phyloP scores from a whole-genome alignment of 1,140 invertebrate species.

The Drosophila asahinai region DNA sequence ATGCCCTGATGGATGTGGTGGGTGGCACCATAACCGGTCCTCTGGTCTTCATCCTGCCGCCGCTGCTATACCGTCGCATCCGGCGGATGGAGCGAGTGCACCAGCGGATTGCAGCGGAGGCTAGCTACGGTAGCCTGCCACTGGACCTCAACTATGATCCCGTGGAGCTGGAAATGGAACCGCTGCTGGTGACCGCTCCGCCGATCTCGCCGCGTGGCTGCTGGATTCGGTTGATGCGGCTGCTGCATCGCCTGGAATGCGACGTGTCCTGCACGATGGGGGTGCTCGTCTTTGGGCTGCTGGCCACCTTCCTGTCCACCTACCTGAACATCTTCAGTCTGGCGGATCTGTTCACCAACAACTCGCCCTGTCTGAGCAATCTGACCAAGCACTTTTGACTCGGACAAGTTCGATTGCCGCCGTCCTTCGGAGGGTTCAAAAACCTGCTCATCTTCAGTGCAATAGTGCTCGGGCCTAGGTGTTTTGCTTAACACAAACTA shows the following conservation, averaged over 20 bases:
- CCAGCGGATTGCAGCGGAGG: conserved; percentile 75
- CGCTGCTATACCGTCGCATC: conserved; percentile 91
- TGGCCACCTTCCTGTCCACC: conserved; percentile 79
- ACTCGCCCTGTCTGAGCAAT: conserved; percentile 76
- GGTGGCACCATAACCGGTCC: conserved; percentile 94
- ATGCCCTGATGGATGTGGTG: conserved; percentile 94
- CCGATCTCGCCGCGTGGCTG: conserved; percentile 42
- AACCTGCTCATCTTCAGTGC: conserved; percentile 56
- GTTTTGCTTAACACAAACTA: conserved; percentile 73
- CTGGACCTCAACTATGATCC: conserved; percentile 78
- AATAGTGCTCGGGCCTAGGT: conserved; percentile 53
- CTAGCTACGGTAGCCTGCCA: conserved; percentile 76
- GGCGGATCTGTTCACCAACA: conserved; percentile 68
- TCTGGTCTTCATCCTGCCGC: conserved; percentile 93
- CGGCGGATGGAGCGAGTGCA: conserved; percentile 84
- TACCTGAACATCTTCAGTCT: conserved; percentile 79
- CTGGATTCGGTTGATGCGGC: conserved; percentile 58
- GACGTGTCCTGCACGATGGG: conserved; percentile 74
- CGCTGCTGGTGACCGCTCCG: conserved; percentile 47
- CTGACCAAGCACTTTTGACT: conserved; percentile 53
- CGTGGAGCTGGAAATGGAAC: conserved; percentile 71
- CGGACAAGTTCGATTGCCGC: conserved; percentile 27
- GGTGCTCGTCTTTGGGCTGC: conserved; percentile 75
- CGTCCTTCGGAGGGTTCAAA: conserved; percentile 70
- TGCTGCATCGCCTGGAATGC: conserved; percentile 64